Evolutionary conservation across 2,797 vertebrate species (phyloP), one percentile per base, ranked within the genome.

Genomic region (Huso huso): DNA sequence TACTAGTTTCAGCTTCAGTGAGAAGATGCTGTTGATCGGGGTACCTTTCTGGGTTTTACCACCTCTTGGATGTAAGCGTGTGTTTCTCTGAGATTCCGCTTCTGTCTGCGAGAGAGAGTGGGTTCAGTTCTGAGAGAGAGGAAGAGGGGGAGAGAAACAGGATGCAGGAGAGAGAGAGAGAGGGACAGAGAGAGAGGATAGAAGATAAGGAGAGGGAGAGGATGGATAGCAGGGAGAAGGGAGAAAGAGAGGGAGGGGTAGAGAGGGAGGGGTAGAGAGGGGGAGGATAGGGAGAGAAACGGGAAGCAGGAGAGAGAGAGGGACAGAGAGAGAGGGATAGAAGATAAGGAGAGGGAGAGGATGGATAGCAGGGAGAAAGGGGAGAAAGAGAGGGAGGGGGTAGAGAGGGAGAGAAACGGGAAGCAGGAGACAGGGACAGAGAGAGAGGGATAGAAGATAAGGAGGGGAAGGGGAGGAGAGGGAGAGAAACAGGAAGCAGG

Each of bases 31-130:
- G 23, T 37, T 37, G 23, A 37, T 4, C 4, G 23, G 23, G 23
- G 59, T 61, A 61, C 59, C 59, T 61, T 61, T 18, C 59, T 61
- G 8, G 59, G 59, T 23, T n/a, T 61, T 8, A 6, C 59, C 59
- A 61, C 59, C 13, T 61, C 59, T 7, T 61, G 11, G 3, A 61
- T 61, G 59, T 4, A 18, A 10, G 8, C 13, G 9, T 61, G 11
- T 10, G 13, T 61, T 3, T n/a, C 59, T 18, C 11, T 8, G 2
- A 61, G 59, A 9, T 18, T 4, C 4, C 59, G 12, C 13, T 18
- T 61, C 59, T 61, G 12, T 8, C 18, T 61, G 12, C 59, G 59
- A n/a, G 59, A n/a, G 59, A n/a, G 18, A 6, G 59, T 61, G 12
- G 59, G 59, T 18, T 61, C 13, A n/a, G 12, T n/a, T 12, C 59